A percentile compares a stretch with the other conserved stretches of the same genome.
Evolutionary conservation across 2,888 invertebrate species (phyloP).

Genomic region (Exephanes ischioxanthus): DNA sequence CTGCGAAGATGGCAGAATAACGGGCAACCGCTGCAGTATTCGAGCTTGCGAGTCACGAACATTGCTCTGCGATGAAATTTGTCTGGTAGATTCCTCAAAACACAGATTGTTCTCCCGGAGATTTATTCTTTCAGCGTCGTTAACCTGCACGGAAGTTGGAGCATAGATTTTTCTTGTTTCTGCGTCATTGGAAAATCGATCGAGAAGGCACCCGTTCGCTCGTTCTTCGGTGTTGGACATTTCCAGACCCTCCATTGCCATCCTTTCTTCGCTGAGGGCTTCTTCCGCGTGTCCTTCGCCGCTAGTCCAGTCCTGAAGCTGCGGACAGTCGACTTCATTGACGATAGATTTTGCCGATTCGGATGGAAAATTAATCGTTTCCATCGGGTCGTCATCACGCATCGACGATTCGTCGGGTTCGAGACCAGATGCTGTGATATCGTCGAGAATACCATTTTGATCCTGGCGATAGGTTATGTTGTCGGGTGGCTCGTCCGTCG

Average conservation of each 20-base stretch:
- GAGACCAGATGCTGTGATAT: conserved; percentile 47
- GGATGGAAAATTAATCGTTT: conserved; percentile 43
- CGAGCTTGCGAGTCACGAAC: conserved; percentile 75
- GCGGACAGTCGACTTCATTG: conserved; percentile 41
- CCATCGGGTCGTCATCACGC: conserved; percentile 20
- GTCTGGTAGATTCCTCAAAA: conserved; percentile 42
- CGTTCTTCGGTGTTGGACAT: conserved; percentile 12
- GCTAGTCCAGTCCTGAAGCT: conserved; percentile 41
- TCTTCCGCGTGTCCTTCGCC: conserved; percentile 30
- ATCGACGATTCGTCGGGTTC: conserved; percentile 41
- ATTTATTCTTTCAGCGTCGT: neutral
- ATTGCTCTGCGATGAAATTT: conserved; percentile 64
- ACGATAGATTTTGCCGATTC: neutral
- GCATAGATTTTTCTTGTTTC: conserved; percentile 34
- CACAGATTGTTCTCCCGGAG: neutral
- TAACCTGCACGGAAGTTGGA: conserved; percentile 27
- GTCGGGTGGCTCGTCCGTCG: conserved; percentile 70
- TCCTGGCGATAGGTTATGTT: conserved; percentile 72
- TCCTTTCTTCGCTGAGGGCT: conserved; percentile 37
- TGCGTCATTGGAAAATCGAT: conserved; percentile 22
- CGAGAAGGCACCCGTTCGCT: conserved; percentile 11
- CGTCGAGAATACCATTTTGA: conserved; percentile 67
- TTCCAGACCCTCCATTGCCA: conserved; percentile 48
- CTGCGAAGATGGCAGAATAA: conserved; percentile 79
- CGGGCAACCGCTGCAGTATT: conserved; percentile 76